phyloP scores from a whole-genome alignment of 1,140 invertebrate species.

The Macrobrachium rosenbergii region DNA sequence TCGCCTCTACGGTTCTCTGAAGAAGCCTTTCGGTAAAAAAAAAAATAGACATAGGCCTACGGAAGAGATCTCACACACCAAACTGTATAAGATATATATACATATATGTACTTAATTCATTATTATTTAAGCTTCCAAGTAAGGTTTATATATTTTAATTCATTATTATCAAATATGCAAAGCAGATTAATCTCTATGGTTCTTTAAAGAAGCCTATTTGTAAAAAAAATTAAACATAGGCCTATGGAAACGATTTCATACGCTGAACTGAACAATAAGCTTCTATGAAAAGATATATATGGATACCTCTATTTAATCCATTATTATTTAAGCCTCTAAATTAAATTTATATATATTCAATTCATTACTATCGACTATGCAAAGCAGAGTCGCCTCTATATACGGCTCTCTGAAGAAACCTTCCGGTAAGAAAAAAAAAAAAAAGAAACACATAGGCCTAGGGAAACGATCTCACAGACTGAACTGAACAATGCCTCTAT shows the following conservation, averaged over 20 bases:
- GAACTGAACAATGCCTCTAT: conserved; percentile 23
- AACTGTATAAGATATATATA: too few species aligned
- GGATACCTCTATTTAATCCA: too few species aligned
- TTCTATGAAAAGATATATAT: too few species aligned
- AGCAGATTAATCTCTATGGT: not conserved
- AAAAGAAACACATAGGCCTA: not conserved
- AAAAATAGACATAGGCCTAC: not conserved
- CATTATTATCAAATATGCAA: conserved; percentile 30
- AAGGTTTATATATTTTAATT: not conserved
- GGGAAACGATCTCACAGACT: not conserved
- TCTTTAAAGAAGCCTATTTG: too few species aligned
- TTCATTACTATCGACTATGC: conserved; percentile 28
- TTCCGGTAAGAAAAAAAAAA: too few species aligned
- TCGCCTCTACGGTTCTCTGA: not conserved
- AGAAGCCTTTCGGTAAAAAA: too few species aligned
- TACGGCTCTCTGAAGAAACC: too few species aligned
- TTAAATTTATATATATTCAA: not conserved
- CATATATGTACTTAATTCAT: not conserved
- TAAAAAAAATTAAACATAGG: too few species aligned
- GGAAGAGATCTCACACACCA: too few species aligned
- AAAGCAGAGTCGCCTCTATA: not conserved
- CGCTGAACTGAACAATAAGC: conserved; percentile 9
- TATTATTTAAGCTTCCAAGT: too few species aligned
- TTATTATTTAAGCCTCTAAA: too few species aligned
- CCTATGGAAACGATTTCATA: too few species aligned